phyloP scores from a whole-genome alignment of 2,797 vertebrate genomes.

The Eleutherodactylus coqui region DNA sequence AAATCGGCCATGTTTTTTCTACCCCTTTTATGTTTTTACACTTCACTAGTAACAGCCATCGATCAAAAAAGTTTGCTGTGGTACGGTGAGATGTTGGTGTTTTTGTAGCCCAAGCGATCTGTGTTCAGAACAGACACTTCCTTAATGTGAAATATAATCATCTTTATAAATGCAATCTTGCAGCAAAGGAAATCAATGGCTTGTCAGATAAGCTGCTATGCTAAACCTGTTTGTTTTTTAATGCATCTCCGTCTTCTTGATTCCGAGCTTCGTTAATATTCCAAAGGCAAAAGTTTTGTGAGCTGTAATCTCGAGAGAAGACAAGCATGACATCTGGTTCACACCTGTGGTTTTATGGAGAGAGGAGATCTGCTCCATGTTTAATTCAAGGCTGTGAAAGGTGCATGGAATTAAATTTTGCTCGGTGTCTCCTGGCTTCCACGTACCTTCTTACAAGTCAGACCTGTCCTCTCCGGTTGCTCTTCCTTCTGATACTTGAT shows the following conservation, averaged over 20 bases:
- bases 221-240: conserved; percentile 67
- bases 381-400: conserved; percentile 67
- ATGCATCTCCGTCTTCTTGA: conserved; percentile 72
- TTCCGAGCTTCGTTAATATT: conserved; percentile 74
- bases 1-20: too few relatives aligned
- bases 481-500: not conserved
- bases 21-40: not conserved
- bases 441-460: not conserved
- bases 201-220: conserved; percentile 66
- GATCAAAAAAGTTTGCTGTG: not conserved
- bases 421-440: conserved; percentile 24
- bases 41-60: too few relatives aligned
- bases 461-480: not conserved
- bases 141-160: conserved; percentile 65
- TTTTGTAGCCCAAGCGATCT: conserved; percentile 25
- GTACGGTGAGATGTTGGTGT: not conserved
- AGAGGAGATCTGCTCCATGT: conserved; percentile 69
- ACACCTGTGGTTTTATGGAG: conserved; percentile 75
- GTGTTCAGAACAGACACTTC: conserved; percentile 31
- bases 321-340: conserved; percentile 76
- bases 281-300: conserved; percentile 69
- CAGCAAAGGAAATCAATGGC: conserved; percentile 73
- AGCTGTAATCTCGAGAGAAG: conserved; percentile 75
- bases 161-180: conserved; percentile 72
- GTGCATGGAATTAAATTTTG: conserved; percentile 58